phyloP scores from a whole-genome alignment of 1,140 invertebrate species.

The Forficula auricularia region DNA sequence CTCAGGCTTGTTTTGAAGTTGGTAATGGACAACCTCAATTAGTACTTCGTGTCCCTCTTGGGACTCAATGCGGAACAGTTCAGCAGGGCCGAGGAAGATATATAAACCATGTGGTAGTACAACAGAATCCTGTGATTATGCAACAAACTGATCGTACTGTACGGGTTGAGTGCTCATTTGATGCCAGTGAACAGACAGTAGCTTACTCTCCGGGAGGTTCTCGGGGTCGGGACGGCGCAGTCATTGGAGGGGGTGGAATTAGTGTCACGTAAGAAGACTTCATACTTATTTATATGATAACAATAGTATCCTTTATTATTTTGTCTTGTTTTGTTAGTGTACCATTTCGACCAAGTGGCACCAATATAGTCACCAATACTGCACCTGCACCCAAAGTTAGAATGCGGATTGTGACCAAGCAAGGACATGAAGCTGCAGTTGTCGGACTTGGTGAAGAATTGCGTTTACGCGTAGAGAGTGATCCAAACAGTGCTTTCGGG shows the following conservation, averaged over 20 bases:
- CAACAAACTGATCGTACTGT: conserved; percentile 33
- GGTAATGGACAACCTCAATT: conserved; percentile 29
- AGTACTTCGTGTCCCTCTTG: conserved; percentile 29
- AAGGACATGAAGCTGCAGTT: conserved; percentile 27
- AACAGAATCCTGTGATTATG: conserved; percentile 34
- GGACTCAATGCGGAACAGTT: conserved; percentile 29
- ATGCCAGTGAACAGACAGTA: conserved; percentile 30
- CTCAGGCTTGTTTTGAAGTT: conserved; percentile 32
- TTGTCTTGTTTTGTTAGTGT: conserved; percentile 14
- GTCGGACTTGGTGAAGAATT: conserved; percentile 32
- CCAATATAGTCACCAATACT: conserved; percentile 31
- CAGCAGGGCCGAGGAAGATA: conserved; percentile 29
- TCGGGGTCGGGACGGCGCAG: conserved; percentile 19
- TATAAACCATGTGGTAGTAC: conserved; percentile 33
- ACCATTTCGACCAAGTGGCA: conserved; percentile 21
- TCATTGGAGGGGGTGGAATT: conserved; percentile 24
- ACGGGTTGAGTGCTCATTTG: conserved; percentile 32
- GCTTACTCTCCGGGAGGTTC: conserved; percentile 23
- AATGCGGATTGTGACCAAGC: conserved; percentile 29
- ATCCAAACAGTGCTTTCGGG: conserved; percentile 28
- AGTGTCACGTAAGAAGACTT: conserved; percentile 28
- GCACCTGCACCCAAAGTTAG: conserved; percentile 31
- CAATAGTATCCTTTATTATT: not conserved
- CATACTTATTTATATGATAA: no score
- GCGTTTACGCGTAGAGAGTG: conserved; percentile 30